Percentiles rank a stretch among this genome's conserved stretches.
phyloP scores from a whole-genome alignment of 1,140 invertebrate genomes.

The Drosophila mojavensis region DNA sequence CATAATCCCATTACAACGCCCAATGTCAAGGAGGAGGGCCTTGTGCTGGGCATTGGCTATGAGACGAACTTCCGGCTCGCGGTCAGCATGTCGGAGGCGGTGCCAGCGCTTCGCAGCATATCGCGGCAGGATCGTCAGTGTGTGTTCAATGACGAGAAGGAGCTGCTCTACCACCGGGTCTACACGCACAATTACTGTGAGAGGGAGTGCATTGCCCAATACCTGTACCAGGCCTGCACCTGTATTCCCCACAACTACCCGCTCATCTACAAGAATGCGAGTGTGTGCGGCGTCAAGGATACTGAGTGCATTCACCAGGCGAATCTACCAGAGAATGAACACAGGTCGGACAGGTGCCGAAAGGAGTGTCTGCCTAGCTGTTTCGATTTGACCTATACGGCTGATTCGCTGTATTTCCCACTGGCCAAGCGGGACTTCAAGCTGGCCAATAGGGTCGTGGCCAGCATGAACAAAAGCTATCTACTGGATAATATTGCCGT shows the following conservation, averaged over 20 bases:
- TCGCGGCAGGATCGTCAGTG: slow-evolving; percentile 88
- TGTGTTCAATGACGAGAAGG: slow-evolving; percentile 88
- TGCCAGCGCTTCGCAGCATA: slow-evolving; percentile 85
- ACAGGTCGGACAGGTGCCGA: slow-evolving; percentile 35
- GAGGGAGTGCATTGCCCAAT: slow-evolving; percentile 88
- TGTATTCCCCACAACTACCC: slow-evolving; percentile 90
- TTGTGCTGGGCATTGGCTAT: slow-evolving; percentile 87
- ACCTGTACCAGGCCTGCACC: slow-evolving; percentile 86
- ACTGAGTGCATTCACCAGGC: slow-evolving; percentile 44
- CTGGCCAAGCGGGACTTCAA: slow-evolving; percentile 52
- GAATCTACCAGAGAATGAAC: slow-evolving; percentile 5
- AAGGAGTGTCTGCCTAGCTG: slow-evolving; percentile 63
- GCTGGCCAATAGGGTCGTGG: slow-evolving; percentile 52
- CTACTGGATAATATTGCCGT: slow-evolving; percentile 87
- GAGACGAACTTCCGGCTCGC: slow-evolving; percentile 88
- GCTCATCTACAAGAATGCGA: slow-evolving; percentile 55
- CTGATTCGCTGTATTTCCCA: slow-evolving; percentile 64
- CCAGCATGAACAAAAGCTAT: slow-evolving; percentile 61
- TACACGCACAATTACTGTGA: slow-evolving; percentile 86
- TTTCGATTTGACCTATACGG: slow-evolving; percentile 66
- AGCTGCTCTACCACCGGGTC: slow-evolving; percentile 86
- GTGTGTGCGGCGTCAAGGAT: slow-evolving; percentile 52
- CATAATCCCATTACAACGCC: slow-evolving; percentile 91
- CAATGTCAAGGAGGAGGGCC: slow-evolving; percentile 89
- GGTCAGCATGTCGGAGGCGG: slow-evolving; percentile 87